Base-by-base conservation (phyloP, 2,888 invertebrate species). In the Trisateles emortualis region DNA sequence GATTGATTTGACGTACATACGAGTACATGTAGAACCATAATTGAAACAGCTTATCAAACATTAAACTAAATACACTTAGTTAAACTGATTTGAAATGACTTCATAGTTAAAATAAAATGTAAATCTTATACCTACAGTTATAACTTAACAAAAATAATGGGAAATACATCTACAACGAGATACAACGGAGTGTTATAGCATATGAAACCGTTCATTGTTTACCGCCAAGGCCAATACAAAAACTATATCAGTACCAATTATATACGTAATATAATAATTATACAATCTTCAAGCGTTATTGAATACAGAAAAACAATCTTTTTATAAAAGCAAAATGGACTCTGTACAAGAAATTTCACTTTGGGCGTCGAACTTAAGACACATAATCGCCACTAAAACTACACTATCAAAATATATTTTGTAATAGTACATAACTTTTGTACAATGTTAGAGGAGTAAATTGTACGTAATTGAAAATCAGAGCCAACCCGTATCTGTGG, bases 391-490 rank as follows among this genome's bases (percentile, higher is more conserved):
- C 26, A 26, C 26, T 26, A 26, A 8, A 6, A 8, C 26, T 26
- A 26, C 8, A 26, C 5, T 26, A 19, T 19, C 2, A 19, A 5
- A 3, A 19, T 19, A 19, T n/a, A n/a, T n/a, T 19, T 19, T 19
- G 16, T 35, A 16, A 35, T 16, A 13, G 13, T 14, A n/a, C 3
- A n/a, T 30, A 8, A 30, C 1, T 10, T 33, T 33, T 3, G 6
- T 10, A 13, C 16, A 16, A 9, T 35, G 35, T 35, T 16, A 35
- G n/a, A n/a, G 45, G 40, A 42, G 45, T 45, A 59, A 64, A 64
- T 52, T 62, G 60, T 65, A 52, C 44, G 52, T 64, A 73, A 74
- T 72, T 72, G 69, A 58, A 70, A 78, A 74, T 76, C 72, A 70
- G 67, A 64, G 64, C 52, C 62, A 67, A 70, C 72, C 59, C 52